Conservation (phyloP, 2,888 invertebrate genomes). For the Serrognathus titanus region DNA sequence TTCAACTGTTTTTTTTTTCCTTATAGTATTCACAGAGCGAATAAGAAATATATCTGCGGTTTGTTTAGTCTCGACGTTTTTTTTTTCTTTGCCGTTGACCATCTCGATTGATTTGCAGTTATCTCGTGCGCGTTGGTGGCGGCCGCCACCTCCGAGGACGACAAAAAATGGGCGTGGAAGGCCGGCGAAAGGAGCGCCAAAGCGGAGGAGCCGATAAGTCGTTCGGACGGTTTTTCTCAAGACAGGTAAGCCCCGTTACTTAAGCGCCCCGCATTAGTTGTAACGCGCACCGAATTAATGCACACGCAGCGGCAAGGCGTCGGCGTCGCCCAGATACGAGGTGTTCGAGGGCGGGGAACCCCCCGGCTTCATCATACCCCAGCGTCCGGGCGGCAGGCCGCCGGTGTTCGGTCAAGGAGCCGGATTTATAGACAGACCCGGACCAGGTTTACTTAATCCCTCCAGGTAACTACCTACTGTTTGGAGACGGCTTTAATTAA, state of each 20-base stretch:
- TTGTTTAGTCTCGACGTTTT: too few relatives aligned
- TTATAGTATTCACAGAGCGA: too few relatives aligned
- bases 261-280: too few relatives aligned
- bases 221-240: too few relatives aligned
- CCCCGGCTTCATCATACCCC: slow-evolving; percentile 13
- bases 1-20: too few relatives aligned
- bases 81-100: too few relatives aligned
- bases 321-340: slow-evolving; percentile 30
- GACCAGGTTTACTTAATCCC: slow-evolving; percentile 12
- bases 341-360: slow-evolving; percentile 29
- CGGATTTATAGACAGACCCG: slow-evolving; percentile 19
- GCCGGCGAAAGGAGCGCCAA: slow-evolving; percentile 30
- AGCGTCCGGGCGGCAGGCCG: background rate
- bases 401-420: background rate
- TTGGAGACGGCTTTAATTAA: too few relatives aligned
- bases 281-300: too few relatives aligned
- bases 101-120: background rate
- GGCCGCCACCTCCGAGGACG: background rate
- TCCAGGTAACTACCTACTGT: background rate
- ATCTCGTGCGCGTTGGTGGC: background rate
- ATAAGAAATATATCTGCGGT: too few relatives aligned
- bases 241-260: too few relatives aligned
- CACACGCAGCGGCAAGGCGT: background rate
- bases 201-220: slow-evolving; percentile 6
- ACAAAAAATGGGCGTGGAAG: slow-evolving; percentile 14